phyloP scores from a whole-genome alignment of 2,113 vertebrate genomes.

The Planiliza haematocheilus region DNA sequence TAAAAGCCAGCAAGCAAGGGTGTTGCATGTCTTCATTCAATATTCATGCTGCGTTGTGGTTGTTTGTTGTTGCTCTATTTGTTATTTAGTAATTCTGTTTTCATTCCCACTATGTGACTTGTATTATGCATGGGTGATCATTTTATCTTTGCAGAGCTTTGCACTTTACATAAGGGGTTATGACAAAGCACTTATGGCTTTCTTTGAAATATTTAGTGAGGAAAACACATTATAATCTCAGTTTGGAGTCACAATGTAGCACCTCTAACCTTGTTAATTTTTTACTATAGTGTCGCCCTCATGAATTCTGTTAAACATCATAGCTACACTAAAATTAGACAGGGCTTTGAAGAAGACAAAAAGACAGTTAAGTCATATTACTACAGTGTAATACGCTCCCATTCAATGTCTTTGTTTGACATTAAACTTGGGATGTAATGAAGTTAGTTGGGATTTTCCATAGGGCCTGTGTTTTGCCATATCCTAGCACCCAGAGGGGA shows the following conservation, averaged over 20 bases:
- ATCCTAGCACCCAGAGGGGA: conserved; percentile 34
- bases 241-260: conserved; percentile 2
- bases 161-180: conserved; percentile 29
- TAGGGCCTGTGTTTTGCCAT: conserved; percentile 12
- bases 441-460: conserved; percentile 51
- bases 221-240: conserved; percentile 2
- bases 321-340: conserved; percentile 6
- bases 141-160: conserved; percentile 38
- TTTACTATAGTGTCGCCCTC: not conserved
- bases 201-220: conserved; percentile 19
- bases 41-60: conserved; percentile 49
- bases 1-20: not conserved
- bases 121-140: conserved; percentile 21
- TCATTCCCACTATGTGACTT: conserved; percentile 31
- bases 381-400: not conserved
- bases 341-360: not conserved
- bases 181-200: conserved; percentile 18
- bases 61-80: conserved; percentile 38
- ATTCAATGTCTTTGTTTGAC: not conserved
- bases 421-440: conserved; percentile 26
- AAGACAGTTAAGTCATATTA: conserved; percentile 1
- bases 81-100: conserved; percentile 49
- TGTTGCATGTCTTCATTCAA: conserved; percentile 26
- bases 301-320: conserved; percentile 10
- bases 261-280: not conserved